Conservation (phyloP, 2,797 vertebrate species). For the Petrocephalus sullivani region DNA sequence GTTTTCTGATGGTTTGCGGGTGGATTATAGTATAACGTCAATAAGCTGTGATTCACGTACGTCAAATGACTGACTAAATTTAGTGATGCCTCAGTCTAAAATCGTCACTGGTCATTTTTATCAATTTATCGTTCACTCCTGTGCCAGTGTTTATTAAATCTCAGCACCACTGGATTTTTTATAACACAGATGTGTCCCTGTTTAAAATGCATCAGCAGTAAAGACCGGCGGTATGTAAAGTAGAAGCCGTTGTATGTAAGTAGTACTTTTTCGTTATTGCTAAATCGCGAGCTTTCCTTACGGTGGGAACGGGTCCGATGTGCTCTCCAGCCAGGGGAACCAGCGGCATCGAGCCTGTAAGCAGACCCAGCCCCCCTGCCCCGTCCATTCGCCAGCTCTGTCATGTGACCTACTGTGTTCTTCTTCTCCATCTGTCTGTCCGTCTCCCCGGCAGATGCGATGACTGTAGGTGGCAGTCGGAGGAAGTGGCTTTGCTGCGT, state of each 20-base stretch:
- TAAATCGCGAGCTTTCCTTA: neutral
- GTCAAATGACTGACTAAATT: neutral
- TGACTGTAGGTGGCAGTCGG: slow-evolving; percentile 37
- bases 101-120: neutral
- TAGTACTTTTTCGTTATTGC: neutral
- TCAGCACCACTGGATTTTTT: neutral
- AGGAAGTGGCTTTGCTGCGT: slow-evolving; percentile 37
- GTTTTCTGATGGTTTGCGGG: neutral
- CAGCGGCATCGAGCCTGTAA: neutral
- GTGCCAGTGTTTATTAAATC: neutral
- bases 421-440: neutral
- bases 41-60: neutral
- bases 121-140: neutral
- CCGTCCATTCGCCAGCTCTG: neutral
- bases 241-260: neutral
- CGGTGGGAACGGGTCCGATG: neutral
- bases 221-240: neutral
- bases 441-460: slow-evolving; percentile 37
- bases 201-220: neutral
- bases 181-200: neutral
- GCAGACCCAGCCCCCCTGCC: neutral
- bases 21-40: neutral
- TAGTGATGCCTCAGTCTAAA: no score
- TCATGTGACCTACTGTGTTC: neutral
- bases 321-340: neutral